These are phyloP conservation scores for Numenius phaeopus DNA, from an alignment of 2,797 vertebrate genomes.

Conservation along the genomic window DNA sequence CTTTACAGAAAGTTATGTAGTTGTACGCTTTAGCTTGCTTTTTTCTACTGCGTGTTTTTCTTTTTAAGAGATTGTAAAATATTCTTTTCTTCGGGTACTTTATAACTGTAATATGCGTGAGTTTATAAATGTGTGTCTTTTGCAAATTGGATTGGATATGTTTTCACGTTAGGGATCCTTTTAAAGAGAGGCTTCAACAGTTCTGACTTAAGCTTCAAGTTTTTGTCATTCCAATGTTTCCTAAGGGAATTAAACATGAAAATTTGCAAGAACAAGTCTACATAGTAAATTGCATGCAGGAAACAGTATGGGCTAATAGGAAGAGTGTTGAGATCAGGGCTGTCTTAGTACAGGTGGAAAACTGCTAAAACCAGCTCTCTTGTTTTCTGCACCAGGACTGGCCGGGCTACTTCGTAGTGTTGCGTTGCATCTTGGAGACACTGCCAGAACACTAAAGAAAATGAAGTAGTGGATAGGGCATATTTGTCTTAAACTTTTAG, in stretches of 20 bases:
- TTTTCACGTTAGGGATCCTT: not conserved
- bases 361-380: not conserved
- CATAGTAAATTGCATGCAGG: not conserved
- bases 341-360: not conserved
- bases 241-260: not conserved
- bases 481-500: not conserved
- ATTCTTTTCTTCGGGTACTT: not conserved
- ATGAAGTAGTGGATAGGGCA: not conserved
- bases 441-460: not conserved
- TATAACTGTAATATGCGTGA: not conserved
- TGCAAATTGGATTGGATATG: not conserved
- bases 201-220: not conserved
- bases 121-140: not conserved
- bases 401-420: accelerated
- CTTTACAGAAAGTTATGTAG: not conserved
- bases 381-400: not conserved
- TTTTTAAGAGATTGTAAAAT: not conserved
- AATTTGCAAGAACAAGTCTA: not conserved
- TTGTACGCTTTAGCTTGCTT: not conserved
- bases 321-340: not conserved
- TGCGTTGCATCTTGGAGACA: not conserved
- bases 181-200: not conserved
- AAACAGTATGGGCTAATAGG: not conserved
- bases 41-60: not conserved
- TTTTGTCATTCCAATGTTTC: not conserved